Base-by-base conservation (phyloP, 2,113 vertebrate genomes). In the Hippoglossus stenolepis region DNA sequence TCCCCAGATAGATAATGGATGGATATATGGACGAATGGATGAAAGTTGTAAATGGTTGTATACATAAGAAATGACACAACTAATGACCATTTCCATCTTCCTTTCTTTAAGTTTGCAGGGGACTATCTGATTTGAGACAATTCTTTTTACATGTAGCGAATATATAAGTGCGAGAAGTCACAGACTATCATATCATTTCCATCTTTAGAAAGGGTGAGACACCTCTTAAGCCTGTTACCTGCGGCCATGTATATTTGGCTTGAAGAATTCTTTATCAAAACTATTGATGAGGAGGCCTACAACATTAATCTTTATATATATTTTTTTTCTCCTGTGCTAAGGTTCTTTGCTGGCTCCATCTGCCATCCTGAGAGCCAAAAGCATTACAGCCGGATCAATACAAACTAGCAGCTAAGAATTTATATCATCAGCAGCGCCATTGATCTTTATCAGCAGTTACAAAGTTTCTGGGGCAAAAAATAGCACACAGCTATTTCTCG, bases 381-480 rank as follows among this genome's bases (percentile, higher is more conserved):
- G 85, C 89, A 83, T 90, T 89, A 85, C 65, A 84, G 84, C 74
- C 73, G 54, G 87, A 93, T 94, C 94, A 90, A 94, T 94, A 94
- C 86, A 88, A 87, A 93, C 88, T 91, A 89, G 89, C 86, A 92
- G 87, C 80, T 90, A 86, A 86, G 91, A 93, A 93, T 93, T 86
- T 90, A 93, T 94, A 93, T 90, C 90, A 92, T 90, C 91, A 89
- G 79, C 80, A 85, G 78, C 43, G 72, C 86, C 90, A 94, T 94
- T 92, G 91, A 94, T 94, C 91, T 94, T 77, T 80, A 92, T 90
- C 90, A 90, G 80, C 88, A 72, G 82, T 86, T 88, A 78, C 8
- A 91, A 94, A 89, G 81, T 94, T 93, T 92, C 80, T 88, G 84
- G 84, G 87, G 82, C 80, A 86, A 91, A 90, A 82, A 74, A 51